Base-by-base conservation (phyloP, 2,113 vertebrate genomes). In the Stercorarius parasiticus region DNA sequence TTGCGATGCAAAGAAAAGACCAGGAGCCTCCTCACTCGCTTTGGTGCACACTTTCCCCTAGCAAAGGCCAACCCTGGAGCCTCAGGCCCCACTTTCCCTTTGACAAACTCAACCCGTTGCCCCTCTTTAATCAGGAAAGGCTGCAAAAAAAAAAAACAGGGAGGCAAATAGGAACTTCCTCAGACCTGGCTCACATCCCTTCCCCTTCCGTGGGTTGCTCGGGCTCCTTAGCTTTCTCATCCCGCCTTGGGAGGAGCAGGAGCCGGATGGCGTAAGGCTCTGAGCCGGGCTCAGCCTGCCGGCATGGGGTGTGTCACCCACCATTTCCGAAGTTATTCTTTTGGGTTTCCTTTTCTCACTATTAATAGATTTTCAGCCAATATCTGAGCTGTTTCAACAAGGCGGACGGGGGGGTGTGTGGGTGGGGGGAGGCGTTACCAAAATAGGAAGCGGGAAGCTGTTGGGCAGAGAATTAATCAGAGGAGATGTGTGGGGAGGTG, bases 271-370 rank as follows among this genome's bases (percentile, higher is more conserved):
- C 3, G 15, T 86, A 71, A 82, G 61, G 88, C 82, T 95, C 67
- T 0, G 5, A 86, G 85, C 74, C 0, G 38, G 95, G 82, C 61
- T 93, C 64, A 85, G 91, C 89, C 82, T 0, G 4, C 84, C 11
- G 11, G 86, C 30, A 0, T 87, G 85, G 97, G 97, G 97, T 94
- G 96, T 97, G 97, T 93, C 97, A 90, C 79, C 88, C n/a, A 94
- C 97, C 95, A 50, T 79, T 98, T 98, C 98, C 98, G 94, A 95
- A 95, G 91, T 96, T 96, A 98, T 98, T 98, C 98, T 98, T 98
- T 87, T 36, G 73, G 47, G 85, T 56, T 98, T 98, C 98, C 98
- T 98, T 91, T 97, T 97, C 93, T 93, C 30, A 84, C 98, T 98
- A 98, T 98, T 98, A 98, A 98, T 98, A 98, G 98, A 96, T 56